Base-by-base conservation (phyloP, 2,113 vertebrate species). In the Lates calcarifer region DNA sequence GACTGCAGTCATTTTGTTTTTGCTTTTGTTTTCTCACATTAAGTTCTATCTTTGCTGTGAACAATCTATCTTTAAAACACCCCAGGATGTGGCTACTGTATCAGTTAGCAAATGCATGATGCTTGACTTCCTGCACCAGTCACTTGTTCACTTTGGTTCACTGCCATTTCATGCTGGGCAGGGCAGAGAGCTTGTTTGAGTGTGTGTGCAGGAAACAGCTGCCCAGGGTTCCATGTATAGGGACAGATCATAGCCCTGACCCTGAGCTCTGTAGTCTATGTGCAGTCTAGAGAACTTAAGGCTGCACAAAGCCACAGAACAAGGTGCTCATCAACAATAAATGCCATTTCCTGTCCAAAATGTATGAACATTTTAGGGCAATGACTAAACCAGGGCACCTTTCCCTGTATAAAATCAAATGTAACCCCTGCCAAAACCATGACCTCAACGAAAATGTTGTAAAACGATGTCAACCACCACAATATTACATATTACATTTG, bases 161-260 rank as follows among this genome's bases (percentile, higher is more conserved):
- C 26, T 67, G 55, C 55, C 31, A 11, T 35, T 56, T 55, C 20
- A 39, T 28, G 49, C 56, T 70, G 83, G 57, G 83, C 67, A 43
- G 37, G 43, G 66, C 13, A 31, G 41, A 17, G 6, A 53, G 57
- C 33, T 8, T 64, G 74, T 74, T 45, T 39, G 10, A 33, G 22
- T 31, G 58, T 51, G 61, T 69, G 53, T 77, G 53, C 75, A 77
- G 67, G 75, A 85, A 76, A 62, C 56, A 74, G 75, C 66, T 88
- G 82, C 57, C 9, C 28, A 13, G 10, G 57, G 63, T 69, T 41
- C 43, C 60, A 15, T 74, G 20, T 43, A 43, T 56, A 60, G 39
- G 31, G 31, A 55, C 58, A 74, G 57, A 84, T 74, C 24, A 64
- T 39, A 72, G 29, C 13, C 31, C 55, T 49, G 37, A 70, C 31